Conservation (phyloP, 2,113 vertebrate species). For the Labrus mixtus region DNA sequence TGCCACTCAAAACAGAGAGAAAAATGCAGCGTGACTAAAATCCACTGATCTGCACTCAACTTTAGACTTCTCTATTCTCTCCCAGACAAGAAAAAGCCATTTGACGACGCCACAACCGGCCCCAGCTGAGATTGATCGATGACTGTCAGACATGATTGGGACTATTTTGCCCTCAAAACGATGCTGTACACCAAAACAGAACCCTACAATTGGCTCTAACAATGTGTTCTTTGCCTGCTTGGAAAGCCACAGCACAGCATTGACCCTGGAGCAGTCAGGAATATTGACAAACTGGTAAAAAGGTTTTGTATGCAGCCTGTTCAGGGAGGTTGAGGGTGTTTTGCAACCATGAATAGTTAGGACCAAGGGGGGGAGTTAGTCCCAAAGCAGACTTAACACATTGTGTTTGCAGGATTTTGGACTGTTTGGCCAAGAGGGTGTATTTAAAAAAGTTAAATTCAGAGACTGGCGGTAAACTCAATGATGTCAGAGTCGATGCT, state of each 20-base stretch:
- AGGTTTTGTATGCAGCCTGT: not conserved
- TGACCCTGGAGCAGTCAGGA: not conserved
- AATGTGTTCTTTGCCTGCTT: not conserved
- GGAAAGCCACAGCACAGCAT: not conserved
- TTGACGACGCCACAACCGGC: slow-evolving; percentile 27
- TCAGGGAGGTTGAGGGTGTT: not conserved
- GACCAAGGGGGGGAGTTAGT: not conserved
- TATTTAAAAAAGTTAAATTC: too few relatives aligned
- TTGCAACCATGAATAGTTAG: not conserved
- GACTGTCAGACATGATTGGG: slow-evolving; percentile 30
- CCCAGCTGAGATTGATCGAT: slow-evolving; percentile 34
- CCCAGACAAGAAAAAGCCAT: slow-evolving; percentile 30
- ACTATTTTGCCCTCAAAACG: slow-evolving; percentile 5
- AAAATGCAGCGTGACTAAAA: slow-evolving; percentile 29
- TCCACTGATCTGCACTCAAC: not conserved
- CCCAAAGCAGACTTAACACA: not conserved
- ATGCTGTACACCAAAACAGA: slow-evolving; percentile 7
- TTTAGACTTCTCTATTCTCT: slow-evolving; percentile 4
- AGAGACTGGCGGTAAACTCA: too few relatives aligned
- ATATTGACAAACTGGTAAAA: not conserved
- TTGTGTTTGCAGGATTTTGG: not conserved
- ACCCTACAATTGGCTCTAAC: not conserved
- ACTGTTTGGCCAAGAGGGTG: not conserved
- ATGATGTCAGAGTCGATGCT: too few relatives aligned
- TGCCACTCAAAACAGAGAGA: slow-evolving; percentile 13